Evolutionary conservation across 2,888 invertebrate species (phyloP).

Genomic region (Oscheius onirici): DNA sequence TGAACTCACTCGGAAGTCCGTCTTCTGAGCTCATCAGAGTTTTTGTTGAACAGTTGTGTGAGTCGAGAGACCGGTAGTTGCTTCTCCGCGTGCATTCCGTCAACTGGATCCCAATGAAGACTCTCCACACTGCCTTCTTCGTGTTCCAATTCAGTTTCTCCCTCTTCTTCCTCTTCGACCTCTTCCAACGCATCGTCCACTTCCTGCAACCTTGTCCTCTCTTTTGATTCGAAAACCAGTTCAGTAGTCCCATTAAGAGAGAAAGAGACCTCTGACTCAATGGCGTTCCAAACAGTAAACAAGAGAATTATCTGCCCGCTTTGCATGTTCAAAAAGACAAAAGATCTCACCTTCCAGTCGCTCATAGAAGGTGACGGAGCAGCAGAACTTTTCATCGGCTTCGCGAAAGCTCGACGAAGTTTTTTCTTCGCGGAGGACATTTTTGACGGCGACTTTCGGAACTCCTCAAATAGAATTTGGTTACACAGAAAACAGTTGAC

Average conservation of each 20-base stretch:
- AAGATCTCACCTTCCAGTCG: constrained; percentile 51
- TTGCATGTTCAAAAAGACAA: neutral
- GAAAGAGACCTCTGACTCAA: constrained; percentile 1
- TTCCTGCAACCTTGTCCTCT: constrained; percentile 24
- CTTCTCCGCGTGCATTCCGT: constrained; percentile 71
- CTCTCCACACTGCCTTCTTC: constrained; percentile 54
- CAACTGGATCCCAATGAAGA: constrained; percentile 68
- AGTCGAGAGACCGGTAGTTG: constrained; percentile 68
- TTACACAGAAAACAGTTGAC: neutral
- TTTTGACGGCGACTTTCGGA: constrained; percentile 58
- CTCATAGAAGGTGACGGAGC: constrained; percentile 57
- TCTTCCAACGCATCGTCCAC: constrained; percentile 34
- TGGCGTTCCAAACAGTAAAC: neutral
- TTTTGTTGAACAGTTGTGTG: constrained; percentile 36
- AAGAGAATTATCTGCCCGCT: neutral
- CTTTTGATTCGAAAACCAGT: constrained; percentile 30
- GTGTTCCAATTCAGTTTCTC: constrained; percentile 40
- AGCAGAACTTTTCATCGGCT: constrained; percentile 42
- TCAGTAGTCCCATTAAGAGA: neutral
- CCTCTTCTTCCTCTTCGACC: constrained; percentile 37
- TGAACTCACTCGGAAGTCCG: constrained; percentile 29
- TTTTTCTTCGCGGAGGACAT: constrained; percentile 62
- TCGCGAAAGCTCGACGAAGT: constrained; percentile 56
- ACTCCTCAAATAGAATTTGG: constrained; percentile 35
- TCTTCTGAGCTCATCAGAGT: constrained; percentile 19